Percentiles rank a stretch among this genome's conserved stretches.
Evolutionary conservation across 2,797 vertebrate genomes (phyloP).

Genomic region (Mionectes olivaceus): DNA sequence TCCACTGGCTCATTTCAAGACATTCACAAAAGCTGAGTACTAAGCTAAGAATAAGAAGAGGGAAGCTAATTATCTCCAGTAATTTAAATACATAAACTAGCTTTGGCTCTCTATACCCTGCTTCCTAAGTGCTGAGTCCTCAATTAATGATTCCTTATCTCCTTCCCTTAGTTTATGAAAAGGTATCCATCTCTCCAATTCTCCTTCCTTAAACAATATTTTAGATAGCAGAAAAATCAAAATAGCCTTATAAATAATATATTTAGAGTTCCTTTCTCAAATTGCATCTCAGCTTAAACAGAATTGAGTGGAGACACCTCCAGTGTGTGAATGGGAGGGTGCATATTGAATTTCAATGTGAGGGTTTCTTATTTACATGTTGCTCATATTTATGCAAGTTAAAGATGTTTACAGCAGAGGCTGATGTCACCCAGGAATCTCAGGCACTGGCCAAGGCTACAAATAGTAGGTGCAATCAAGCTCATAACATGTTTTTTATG

Average conservation of each 20-base stretch:
- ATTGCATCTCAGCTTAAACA: neutral
- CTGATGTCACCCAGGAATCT: slow-evolving; percentile 53
- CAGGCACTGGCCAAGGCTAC: slow-evolving; percentile 19
- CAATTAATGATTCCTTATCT: slow-evolving; percentile 25
- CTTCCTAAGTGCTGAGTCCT: neutral
- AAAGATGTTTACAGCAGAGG: slow-evolving; percentile 60
- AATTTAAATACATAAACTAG: slow-evolving; percentile 41
- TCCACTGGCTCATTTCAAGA: slow-evolving; percentile 3
- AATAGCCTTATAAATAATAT: neutral
- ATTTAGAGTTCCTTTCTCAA: slow-evolving; percentile 2
- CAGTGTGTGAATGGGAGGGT: neutral
- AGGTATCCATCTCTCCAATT: neutral
- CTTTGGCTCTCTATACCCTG: slow-evolving; percentile 4
- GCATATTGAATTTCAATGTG: neutral
- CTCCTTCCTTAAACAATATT: neutral
- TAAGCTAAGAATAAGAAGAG: neutral
- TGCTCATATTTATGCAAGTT: slow-evolving; percentile 73
- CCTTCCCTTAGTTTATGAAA: neutral
- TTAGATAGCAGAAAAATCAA: neutral
- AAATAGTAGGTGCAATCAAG: slow-evolving; percentile 6
- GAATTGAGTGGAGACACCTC: slow-evolving; percentile 3
- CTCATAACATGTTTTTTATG: slow-evolving; percentile 41
- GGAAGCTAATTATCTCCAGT: neutral
- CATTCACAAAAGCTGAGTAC: slow-evolving; percentile 17
- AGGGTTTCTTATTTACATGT: slow-evolving; percentile 70